phyloP scores from a whole-genome alignment of 2,113 vertebrate genomes.

The Capra hircus region DNA sequence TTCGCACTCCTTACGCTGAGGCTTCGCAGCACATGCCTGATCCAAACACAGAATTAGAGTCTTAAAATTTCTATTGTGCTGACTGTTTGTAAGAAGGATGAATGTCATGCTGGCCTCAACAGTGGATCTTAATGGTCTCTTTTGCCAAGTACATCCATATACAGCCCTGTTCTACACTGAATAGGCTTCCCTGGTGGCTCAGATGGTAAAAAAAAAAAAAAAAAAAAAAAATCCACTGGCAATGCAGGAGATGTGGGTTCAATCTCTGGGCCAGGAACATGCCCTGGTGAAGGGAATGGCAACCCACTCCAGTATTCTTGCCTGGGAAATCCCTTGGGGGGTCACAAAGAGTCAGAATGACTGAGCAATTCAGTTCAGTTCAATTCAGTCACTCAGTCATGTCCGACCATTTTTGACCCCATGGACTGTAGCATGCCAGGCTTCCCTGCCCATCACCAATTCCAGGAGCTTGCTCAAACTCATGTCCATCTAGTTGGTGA shows the following conservation, averaged over 20 bases:
- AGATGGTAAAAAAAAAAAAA: neutral
- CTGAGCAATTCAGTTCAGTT: neutral
- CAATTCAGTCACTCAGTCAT: neutral
- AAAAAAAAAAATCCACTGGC: neutral
- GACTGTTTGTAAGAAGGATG: neutral
- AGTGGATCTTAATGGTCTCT: neutral
- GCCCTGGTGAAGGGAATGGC: neutral
- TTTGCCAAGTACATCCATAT: neutral
- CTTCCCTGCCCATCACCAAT: neutral
- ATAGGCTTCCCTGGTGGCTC: neutral
- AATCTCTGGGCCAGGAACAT: neutral
- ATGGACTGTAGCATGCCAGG: neutral
- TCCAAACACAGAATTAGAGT: neutral
- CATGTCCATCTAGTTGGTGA: neutral
- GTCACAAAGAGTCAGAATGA: neutral
- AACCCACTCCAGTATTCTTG: neutral
- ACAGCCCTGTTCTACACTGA: neutral
- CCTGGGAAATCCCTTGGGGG: neutral
- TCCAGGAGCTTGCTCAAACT: neutral
- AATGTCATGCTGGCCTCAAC: too few species aligned
- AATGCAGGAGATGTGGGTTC: neutral
- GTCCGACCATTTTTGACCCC: neutral
- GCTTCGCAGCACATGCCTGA: fast-evolving
- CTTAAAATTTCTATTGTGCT: neutral
- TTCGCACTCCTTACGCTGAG: neutral